phyloP scores from a whole-genome alignment of 2,888 invertebrate genomes.

The Nymphalis c-album region DNA sequence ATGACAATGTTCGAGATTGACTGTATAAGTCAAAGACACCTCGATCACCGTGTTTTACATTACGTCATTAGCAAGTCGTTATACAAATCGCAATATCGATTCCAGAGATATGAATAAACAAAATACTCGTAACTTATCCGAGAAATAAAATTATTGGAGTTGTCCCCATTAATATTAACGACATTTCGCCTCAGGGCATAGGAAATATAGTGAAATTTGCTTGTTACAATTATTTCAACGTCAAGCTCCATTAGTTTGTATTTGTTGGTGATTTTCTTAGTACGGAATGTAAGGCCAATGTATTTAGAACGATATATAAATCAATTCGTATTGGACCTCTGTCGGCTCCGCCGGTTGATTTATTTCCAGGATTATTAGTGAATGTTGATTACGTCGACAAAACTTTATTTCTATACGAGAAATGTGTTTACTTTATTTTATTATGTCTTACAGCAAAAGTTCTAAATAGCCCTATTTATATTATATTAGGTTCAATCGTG shows the following conservation, averaged over 20 bases:
- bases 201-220: conserved; percentile 7
- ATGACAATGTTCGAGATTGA: too few species aligned
- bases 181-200: conserved; percentile 12
- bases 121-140: conserved; percentile 21
- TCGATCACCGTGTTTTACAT: background rate
- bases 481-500: background rate
- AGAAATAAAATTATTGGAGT: conserved; percentile 27
- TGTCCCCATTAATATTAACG: conserved; percentile 25
- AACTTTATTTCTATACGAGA: background rate
- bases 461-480: background rate
- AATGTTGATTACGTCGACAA: conserved; percentile 13
- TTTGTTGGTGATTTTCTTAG: conserved; percentile 5
- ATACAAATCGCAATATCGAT: conserved; percentile 10
- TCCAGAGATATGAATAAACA: conserved; percentile 12
- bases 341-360: conserved; percentile 17
- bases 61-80: background rate
- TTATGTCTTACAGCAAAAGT: background rate
- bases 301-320: conserved; percentile 15
- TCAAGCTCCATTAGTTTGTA: conserved; percentile 13
- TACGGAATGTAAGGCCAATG: background rate
- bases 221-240: conserved; percentile 15
- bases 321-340: conserved; percentile 15
- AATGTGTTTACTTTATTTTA: background rate
- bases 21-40: background rate
- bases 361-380: conserved; percentile 14